These are phyloP conservation scores for Solea senegalensis DNA, from an alignment of 2,113 vertebrate species.

Conservation along the genomic window DNA sequence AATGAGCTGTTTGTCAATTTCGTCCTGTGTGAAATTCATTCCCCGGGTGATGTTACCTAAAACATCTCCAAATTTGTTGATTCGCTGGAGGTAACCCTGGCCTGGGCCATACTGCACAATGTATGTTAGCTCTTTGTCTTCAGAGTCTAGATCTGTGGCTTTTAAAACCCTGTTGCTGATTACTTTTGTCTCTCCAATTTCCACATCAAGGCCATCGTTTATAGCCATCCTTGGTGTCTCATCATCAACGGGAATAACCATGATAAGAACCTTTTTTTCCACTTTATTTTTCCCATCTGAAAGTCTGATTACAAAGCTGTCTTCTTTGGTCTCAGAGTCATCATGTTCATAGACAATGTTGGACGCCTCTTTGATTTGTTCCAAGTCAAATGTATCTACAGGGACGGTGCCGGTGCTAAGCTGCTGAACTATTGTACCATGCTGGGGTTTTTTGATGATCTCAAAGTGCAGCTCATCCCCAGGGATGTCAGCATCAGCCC, in stretches of 20 bases:
- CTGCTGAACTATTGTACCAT: conserved; percentile 90
- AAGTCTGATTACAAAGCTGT: conserved; percentile 88
- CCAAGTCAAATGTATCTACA: conserved; percentile 86
- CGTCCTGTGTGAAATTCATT: conserved; percentile 95
- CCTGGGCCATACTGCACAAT: conserved; percentile 86
- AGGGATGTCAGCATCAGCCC: conserved; percentile 89
- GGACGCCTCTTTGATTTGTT: conserved; percentile 90
- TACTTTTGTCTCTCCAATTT: conserved; percentile 89
- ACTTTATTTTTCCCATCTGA: conserved; percentile 88
- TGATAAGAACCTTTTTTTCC: conserved; percentile 83
- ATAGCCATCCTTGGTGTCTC: conserved; percentile 94
- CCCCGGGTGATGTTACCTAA: conserved; percentile 89
- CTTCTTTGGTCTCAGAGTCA: conserved; percentile 91
- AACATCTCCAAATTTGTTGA: conserved; percentile 77
- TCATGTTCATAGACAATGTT: conserved; percentile 95
- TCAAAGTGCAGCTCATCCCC: conserved; percentile 85
- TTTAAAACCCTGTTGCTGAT: conserved; percentile 88
- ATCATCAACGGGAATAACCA: conserved; percentile 92
- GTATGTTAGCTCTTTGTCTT: conserved; percentile 89
- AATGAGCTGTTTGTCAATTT: conserved; percentile 89
- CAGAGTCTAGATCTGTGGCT: conserved; percentile 94
- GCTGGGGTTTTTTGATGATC: conserved; percentile 85
- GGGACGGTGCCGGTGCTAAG: conserved; percentile 85
- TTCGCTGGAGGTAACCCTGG: conserved; percentile 87
- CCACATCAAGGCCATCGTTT: conserved; percentile 93